A percentile compares a stretch with the other conserved stretches of the same genome.
phyloP scores from a whole-genome alignment of 1,140 invertebrate genomes.

The Cheumatopsyche charites region DNA sequence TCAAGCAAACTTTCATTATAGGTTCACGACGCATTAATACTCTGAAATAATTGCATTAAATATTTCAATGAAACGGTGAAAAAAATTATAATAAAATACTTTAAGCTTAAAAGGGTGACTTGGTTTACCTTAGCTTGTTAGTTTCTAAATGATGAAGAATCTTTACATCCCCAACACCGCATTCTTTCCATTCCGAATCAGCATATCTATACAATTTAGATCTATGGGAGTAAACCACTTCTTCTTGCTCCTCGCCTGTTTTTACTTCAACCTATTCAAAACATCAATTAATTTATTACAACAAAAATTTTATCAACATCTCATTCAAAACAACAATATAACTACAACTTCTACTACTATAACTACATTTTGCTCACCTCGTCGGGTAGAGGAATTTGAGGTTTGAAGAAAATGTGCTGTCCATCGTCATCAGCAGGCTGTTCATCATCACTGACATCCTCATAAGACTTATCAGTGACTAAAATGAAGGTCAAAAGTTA shows the following conservation, averaged over 20 bases:
- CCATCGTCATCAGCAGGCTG: constrained; percentile 57
- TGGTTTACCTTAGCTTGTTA: constrained; percentile 70
- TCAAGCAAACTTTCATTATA: constrained; percentile 84
- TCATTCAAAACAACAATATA: too few species aligned
- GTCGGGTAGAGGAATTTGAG: constrained; percentile 62
- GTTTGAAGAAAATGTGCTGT: constrained; percentile 71
- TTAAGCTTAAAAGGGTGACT: background rate
- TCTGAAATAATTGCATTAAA: constrained; percentile 53
- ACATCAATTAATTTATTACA: constrained; percentile 32
- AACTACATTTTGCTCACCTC: constrained; percentile 15
- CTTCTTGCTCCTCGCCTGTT: constrained; percentile 87
- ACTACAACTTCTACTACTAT: too few species aligned
- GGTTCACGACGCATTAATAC: constrained; percentile 87
- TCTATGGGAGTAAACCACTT: constrained; percentile 74
- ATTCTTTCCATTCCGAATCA: constrained; percentile 85
- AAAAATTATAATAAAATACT: background rate
- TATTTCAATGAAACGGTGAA: background rate
- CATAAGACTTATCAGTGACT: background rate
- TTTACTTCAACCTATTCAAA: constrained; percentile 70
- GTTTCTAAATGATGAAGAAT: constrained; percentile 74
- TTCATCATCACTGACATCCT: constrained; percentile 50
- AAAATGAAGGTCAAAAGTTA: background rate
- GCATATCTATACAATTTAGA: constrained; percentile 79
- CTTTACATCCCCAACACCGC: constrained; percentile 87
- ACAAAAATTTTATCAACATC: background rate